phyloP scores from a whole-genome alignment of 2,797 vertebrate genomes.

The Danio choprae region DNA sequence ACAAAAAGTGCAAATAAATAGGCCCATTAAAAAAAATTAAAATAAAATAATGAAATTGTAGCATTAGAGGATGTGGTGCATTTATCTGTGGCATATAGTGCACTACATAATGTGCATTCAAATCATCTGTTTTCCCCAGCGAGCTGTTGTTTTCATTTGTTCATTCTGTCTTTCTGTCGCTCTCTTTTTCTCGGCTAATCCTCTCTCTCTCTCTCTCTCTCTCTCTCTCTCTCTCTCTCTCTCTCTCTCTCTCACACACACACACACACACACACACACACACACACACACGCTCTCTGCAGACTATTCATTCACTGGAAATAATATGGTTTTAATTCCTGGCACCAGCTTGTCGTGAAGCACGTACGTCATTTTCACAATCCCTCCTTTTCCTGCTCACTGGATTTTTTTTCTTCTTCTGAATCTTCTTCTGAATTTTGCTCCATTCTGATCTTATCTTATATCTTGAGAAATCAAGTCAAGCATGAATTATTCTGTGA shows the following conservation, averaged over 20 bases:
- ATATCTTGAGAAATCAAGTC: constrained; percentile 70
- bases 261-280: too few relatives aligned
- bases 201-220: constrained; percentile 2
- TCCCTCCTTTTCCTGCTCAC: constrained; percentile 34
- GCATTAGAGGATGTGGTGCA: constrained; percentile 6
- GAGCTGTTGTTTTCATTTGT: constrained; percentile 24
- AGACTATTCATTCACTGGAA: constrained; percentile 55
- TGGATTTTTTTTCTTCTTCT: constrained; percentile 8
- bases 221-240: too few relatives aligned
- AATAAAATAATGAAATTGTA: not conserved
- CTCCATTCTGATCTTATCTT: constrained; percentile 67
- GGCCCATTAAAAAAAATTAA: not conserved
- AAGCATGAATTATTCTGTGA: constrained; percentile 62
- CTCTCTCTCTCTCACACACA: too few relatives aligned
- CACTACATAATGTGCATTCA: constrained; percentile 1
- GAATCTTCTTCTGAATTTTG: not conserved
- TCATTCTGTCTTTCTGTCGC: constrained; percentile 11
- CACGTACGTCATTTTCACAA: constrained; percentile 38
- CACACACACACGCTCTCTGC: constrained; percentile 34
- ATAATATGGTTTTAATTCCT: constrained; percentile 61
- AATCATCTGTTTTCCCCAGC: constrained; percentile 2
- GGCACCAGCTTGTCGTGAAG: constrained; percentile 39
- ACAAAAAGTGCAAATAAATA: too few relatives aligned
- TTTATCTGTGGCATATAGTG: not conserved
- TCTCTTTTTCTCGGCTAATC: constrained; percentile 13